Evolutionary conservation across 2,888 invertebrate species (phyloP).

Genomic region (Mythimna vitellina): DNA sequence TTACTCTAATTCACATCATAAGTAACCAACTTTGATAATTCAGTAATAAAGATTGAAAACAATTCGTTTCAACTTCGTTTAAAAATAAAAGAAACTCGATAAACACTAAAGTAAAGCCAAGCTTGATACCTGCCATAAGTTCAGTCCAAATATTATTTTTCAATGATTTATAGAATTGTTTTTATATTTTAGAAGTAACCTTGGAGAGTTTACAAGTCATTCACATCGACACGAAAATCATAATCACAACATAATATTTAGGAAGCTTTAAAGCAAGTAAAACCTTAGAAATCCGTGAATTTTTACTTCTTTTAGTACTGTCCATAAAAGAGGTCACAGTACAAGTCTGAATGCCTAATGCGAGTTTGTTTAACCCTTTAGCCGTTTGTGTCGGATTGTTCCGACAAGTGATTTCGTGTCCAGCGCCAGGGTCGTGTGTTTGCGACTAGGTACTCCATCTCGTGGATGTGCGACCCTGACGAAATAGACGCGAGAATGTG

Average conservation of each 20-base stretch:
- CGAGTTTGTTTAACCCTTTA: too few relatives aligned
- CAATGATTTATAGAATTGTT: conserved; percentile 29
- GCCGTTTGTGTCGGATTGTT: too few relatives aligned
- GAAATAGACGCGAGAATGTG: too few relatives aligned
- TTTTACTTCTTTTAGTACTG: background rate
- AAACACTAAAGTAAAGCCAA: conserved; percentile 21
- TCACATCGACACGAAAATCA: conserved; percentile 57
- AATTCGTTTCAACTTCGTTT: conserved; percentile 10
- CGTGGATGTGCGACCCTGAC: too few relatives aligned
- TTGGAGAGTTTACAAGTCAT: conserved; percentile 62
- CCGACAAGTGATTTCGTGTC: too few relatives aligned
- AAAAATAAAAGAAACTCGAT: conserved; percentile 15
- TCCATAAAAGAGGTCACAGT: conserved; percentile 2
- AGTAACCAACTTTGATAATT: conserved; percentile 32
- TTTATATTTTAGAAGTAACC: conserved; percentile 20
- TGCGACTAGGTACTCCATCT: too few relatives aligned
- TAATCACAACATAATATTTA: conserved; percentile 52
- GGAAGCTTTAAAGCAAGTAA: conserved; percentile 46
- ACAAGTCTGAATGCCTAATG: background rate
- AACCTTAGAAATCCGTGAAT: background rate
- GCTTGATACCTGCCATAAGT: conserved; percentile 4
- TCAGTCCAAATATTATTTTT: conserved; percentile 27
- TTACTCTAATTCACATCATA: conserved; percentile 30
- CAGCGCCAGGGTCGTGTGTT: too few relatives aligned
- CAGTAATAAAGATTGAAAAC: conserved; percentile 33